Percentiles rank a stretch among this genome's conserved stretches.
Conservation (phyloP, 1,140 invertebrate species). For the Ceratina australensis region DNA sequence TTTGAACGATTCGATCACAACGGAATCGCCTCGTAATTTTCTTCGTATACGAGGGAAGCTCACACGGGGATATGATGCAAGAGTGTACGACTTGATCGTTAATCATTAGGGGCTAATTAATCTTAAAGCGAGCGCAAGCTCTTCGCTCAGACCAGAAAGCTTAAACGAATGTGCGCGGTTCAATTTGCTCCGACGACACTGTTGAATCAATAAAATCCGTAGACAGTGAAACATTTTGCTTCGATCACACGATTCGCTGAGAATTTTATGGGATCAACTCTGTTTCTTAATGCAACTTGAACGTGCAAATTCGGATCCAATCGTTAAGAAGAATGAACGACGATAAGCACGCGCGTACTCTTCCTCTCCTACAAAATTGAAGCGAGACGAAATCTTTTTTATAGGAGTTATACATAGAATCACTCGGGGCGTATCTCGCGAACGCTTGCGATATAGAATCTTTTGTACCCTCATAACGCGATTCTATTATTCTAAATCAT, state of each 20-base stretch:
- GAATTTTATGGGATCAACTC: too few relatives aligned
- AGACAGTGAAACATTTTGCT: too few relatives aligned
- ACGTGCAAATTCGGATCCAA: too few relatives aligned
- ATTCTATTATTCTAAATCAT: background rate
- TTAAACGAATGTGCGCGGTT: too few relatives aligned
- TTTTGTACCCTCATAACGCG: constrained; percentile 31
- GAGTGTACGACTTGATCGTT: constrained; percentile 77
- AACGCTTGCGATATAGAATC: constrained; percentile 14
- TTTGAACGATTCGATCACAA: constrained; percentile 10
- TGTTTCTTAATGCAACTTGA: too few relatives aligned
- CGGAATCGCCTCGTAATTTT: constrained; percentile 25
- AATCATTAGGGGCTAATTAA: constrained; percentile 74
- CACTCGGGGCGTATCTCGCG: constrained; percentile 9
- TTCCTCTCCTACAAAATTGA: background rate
- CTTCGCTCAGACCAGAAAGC: background rate
- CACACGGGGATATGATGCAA: constrained; percentile 63
- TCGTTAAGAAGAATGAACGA: background rate
- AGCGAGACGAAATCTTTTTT: constrained; percentile 13
- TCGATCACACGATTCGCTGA: too few relatives aligned
- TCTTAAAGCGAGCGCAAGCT: constrained; percentile 65
- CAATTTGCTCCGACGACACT: too few relatives aligned
- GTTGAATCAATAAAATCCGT: too few relatives aligned
- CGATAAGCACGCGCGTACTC: constrained; percentile 9
- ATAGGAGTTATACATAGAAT: constrained; percentile 16
- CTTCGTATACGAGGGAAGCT: constrained; percentile 20